Evolutionary conservation across 2,113 vertebrate genomes (phyloP).

Genomic region (Clarias magur): DNA sequence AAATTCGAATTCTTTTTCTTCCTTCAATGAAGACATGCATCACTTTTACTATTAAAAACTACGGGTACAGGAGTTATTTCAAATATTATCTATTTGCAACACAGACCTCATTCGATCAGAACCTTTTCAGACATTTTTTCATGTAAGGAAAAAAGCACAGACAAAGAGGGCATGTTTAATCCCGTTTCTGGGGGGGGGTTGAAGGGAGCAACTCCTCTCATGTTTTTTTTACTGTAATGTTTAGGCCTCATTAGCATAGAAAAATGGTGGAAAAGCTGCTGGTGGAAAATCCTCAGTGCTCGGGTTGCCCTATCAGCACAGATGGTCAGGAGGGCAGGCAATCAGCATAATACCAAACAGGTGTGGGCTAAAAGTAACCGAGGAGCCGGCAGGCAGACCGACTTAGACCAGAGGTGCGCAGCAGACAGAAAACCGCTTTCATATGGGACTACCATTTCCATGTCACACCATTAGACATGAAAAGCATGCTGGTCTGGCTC

Average conservation of each 20-base stretch:
- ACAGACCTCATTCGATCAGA: not conserved
- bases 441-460: constrained; percentile 49
- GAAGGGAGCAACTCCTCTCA: not conserved
- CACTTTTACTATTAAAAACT: not conserved
- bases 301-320: constrained; percentile 42
- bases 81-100: not conserved
- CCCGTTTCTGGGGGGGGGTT: not conserved
- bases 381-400: constrained; percentile 20
- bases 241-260: constrained; percentile 41
- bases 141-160: constrained; percentile 14
- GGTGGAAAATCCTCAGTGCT: constrained; percentile 32
- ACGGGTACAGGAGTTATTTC: not conserved
- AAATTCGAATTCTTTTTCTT: too few relatives aligned
- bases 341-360: constrained; percentile 61
- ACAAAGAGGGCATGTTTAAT: constrained; percentile 28
- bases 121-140: not conserved
- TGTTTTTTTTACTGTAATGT: constrained; percentile 20
- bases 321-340: constrained; percentile 53
- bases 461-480: constrained; percentile 29
- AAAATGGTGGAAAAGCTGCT: constrained; percentile 29
- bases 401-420: not conserved
- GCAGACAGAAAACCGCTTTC: constrained; percentile 52
- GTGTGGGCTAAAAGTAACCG: constrained; percentile 51
- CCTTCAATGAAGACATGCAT: too few relatives aligned
- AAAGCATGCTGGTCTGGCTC: constrained; percentile 13